Evolutionary conservation across 2,888 invertebrate genomes (phyloP).

Genomic region (Sussaba pulchella): DNA sequence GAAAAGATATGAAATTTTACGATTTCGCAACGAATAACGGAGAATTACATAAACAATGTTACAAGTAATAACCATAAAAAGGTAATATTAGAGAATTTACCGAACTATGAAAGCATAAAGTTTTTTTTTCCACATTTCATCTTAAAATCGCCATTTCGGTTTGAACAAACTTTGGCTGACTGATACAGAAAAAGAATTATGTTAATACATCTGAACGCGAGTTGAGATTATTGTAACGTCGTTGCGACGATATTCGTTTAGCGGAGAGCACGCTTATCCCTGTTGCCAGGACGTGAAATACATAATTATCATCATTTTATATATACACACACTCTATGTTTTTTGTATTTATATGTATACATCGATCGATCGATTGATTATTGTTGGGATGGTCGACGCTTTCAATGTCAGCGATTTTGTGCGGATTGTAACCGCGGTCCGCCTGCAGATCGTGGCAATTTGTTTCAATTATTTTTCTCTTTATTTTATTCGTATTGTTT

Average conservation of each 20-base stretch:
- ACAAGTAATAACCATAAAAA: too few species aligned
- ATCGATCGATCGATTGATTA: constrained; percentile 46
- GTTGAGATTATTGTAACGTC: constrained; percentile 8
- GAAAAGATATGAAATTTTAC: too few species aligned
- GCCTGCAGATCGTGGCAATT: constrained; percentile 69
- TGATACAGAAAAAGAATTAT: background rate
- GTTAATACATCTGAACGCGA: constrained; percentile 1
- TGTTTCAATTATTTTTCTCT: too few species aligned
- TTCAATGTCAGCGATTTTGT: constrained; percentile 61
- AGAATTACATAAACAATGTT: too few species aligned
- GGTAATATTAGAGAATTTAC: too few species aligned
- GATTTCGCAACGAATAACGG: too few species aligned
- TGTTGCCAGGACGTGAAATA: constrained; percentile 46
- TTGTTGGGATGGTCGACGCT: constrained; percentile 55
- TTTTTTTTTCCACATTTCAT: background rate
- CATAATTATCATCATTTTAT: constrained; percentile 34
- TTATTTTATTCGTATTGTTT: constrained; percentile 14
- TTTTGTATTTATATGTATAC: constrained; percentile 39
- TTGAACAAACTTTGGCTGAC: background rate
- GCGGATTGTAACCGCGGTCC: constrained; percentile 65
- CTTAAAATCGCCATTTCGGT: constrained; percentile 25
- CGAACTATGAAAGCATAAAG: too few species aligned
- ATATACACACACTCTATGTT: constrained; percentile 48
- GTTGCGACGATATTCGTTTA: constrained; percentile 50
- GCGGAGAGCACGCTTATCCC: constrained; percentile 42